phyloP scores from a whole-genome alignment of 2,888 invertebrate species.

The Crepidodera aurea region DNA sequence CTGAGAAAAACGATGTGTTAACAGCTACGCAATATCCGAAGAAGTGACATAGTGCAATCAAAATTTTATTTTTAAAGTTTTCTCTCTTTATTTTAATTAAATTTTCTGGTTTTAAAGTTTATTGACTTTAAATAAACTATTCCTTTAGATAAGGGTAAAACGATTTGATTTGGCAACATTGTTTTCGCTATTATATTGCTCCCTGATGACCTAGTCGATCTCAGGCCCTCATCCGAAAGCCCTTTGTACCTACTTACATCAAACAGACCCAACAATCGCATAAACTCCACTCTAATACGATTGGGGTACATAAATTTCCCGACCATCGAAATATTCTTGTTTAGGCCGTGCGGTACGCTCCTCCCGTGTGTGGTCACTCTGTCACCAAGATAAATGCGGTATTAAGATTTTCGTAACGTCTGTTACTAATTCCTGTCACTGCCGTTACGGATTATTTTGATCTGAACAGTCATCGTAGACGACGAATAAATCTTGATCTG shows the following conservation, averaged over 20 bases:
- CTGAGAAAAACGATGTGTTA: no score
- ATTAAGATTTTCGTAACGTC: constrained; percentile 27
- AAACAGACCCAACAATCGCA: constrained; percentile 44
- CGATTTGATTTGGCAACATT: constrained; percentile 23
- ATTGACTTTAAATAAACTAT: no score
- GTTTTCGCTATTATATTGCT: constrained; percentile 30
- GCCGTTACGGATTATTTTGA: constrained; percentile 25
- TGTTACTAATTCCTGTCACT: constrained; percentile 27
- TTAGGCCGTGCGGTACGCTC: neutral
- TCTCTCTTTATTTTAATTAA: no score
- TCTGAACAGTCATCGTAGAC: constrained; percentile 17
- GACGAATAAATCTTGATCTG: constrained; percentile 18
- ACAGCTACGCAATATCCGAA: no score
- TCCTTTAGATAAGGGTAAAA: no score
- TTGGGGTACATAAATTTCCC: constrained; percentile 45
- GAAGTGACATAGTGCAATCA: no score
- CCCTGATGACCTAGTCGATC: constrained; percentile 24
- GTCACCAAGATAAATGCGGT: constrained; percentile 24
- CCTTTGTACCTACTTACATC: constrained; percentile 42
- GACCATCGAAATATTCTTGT: constrained; percentile 11
- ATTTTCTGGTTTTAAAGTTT: no score
- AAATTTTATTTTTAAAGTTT: no score
- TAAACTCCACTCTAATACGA: constrained; percentile 41
- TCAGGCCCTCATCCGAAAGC: constrained; percentile 20
- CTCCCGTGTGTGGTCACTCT: constrained; percentile 20